phyloP scores from a whole-genome alignment of 2,888 invertebrate genomes.

The Perizoma affinitatum region DNA sequence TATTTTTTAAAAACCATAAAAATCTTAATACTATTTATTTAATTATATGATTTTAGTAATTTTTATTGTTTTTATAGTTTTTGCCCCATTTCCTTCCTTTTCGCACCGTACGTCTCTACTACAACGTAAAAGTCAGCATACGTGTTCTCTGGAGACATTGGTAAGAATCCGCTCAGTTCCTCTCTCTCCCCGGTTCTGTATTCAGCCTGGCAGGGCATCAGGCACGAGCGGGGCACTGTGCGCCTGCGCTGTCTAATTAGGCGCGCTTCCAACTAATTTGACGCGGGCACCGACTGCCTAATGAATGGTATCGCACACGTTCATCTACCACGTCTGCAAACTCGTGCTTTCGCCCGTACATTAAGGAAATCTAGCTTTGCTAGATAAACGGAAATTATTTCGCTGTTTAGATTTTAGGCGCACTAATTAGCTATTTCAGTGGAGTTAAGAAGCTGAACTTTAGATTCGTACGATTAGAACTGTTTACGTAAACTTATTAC shows the following conservation, averaged over 20 bases:
- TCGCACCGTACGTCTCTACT: background rate
- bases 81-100: no score
- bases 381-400: conserved; percentile 65
- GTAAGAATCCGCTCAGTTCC: conserved; percentile 13
- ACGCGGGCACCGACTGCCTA: conserved; percentile 74
- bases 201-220: conserved; percentile 28
- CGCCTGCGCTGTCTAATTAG: conserved; percentile 72
- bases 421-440: conserved; percentile 36
- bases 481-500: conserved; percentile 4
- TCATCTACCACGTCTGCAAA: conserved; percentile 71
- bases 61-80: no score
- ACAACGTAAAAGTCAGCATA: no score
- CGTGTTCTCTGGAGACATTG: no score
- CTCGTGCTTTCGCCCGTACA: conserved; percentile 61
- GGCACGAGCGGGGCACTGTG: conserved; percentile 39
- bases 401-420: conserved; percentile 38
- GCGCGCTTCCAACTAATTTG: conserved; percentile 77
- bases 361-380: conserved; percentile 62
- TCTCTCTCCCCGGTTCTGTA: background rate
- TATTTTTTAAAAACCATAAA: no score
- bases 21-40: no score
- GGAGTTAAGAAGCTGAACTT: conserved; percentile 13
- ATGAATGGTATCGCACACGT: conserved; percentile 84
- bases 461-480: conserved; percentile 7
- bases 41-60: no score